A percentile compares a stretch with the other conserved stretches of the same genome.
Conservation (phyloP, 2,888 invertebrate genomes). For the Crossocerus cetratus region DNA sequence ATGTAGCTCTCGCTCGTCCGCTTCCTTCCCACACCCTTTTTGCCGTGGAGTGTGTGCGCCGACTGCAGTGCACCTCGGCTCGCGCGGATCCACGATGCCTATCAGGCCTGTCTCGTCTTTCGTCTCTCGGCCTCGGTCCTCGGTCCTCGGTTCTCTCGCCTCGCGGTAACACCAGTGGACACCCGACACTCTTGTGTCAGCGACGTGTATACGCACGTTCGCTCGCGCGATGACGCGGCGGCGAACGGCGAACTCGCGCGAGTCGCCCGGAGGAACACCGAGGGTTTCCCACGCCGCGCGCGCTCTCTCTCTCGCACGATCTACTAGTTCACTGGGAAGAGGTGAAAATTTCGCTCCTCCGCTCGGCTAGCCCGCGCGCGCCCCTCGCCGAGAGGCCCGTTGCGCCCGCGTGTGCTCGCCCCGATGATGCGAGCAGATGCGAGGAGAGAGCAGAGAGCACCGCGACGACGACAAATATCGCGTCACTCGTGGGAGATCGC, state of each 20-base stretch:
- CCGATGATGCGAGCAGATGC: too few relatives aligned
- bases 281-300: not conserved
- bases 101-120: too few relatives aligned
- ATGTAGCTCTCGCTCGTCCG: not conserved
- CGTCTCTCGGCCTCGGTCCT: too few relatives aligned
- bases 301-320: constrained; percentile 43
- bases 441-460: too few relatives aligned
- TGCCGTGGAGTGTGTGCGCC: not conserved
- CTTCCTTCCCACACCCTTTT: constrained; percentile 41
- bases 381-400: constrained; percentile 35
- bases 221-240: constrained; percentile 1
- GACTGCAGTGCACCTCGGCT: too few relatives aligned
- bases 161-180: too few relatives aligned
- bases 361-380: constrained; percentile 22
- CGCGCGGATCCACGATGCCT: too few relatives aligned
- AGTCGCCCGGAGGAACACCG: too few relatives aligned
- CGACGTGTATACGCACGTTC: constrained; percentile 1
- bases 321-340: constrained; percentile 55
- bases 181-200: not conserved
- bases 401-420: constrained; percentile 18
- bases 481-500: constrained; percentile 50
- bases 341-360: constrained; percentile 52
- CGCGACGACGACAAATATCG: constrained; percentile 44
- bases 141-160: too few relatives aligned
- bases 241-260: not conserved